Percentiles rank a stretch among this genome's conserved stretches.
Conservation (phyloP, 2,888 invertebrate species). For the Furcula furcula region DNA sequence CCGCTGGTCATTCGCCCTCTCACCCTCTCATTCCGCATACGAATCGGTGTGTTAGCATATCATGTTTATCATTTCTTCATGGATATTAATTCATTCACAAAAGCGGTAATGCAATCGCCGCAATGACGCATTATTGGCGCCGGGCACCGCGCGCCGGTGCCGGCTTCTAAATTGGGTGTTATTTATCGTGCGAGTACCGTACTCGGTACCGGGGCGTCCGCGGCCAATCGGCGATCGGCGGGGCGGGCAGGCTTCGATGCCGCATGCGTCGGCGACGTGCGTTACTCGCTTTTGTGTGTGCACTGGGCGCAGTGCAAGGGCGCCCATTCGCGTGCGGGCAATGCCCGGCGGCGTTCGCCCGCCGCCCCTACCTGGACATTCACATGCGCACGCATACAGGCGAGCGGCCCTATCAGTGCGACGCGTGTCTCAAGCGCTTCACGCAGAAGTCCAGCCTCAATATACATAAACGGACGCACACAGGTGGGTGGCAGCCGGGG, state of each 20-base stretch:
- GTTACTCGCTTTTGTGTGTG: slow-evolving; percentile 82
- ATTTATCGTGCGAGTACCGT: slow-evolving; percentile 47
- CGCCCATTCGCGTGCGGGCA: slow-evolving; percentile 72
- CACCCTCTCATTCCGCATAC: slow-evolving; percentile 53
- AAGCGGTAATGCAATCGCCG: slow-evolving; percentile 82
- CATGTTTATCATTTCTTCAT: slow-evolving; percentile 75
- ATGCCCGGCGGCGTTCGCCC: slow-evolving; percentile 74
- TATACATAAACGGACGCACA: slow-evolving; percentile 90
- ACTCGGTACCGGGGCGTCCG: slow-evolving; percentile 28
- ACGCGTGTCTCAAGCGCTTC: slow-evolving; percentile 89
- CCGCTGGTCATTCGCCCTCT: slow-evolving; percentile 51
- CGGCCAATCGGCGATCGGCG: slow-evolving; percentile 42
- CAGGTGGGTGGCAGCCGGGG: slow-evolving; percentile 81
- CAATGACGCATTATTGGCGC: slow-evolving; percentile 64
- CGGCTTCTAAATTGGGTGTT: slow-evolving; percentile 54
- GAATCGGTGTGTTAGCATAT: slow-evolving; percentile 58
- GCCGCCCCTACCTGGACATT: slow-evolving; percentile 77
- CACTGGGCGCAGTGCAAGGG: slow-evolving; percentile 80
- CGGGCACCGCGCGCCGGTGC: slow-evolving; percentile 36
- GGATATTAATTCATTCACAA: slow-evolving; percentile 79
- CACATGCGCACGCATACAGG: slow-evolving; percentile 82
- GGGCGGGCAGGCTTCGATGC: slow-evolving; percentile 48
- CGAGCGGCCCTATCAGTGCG: slow-evolving; percentile 86
- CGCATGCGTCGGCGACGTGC: slow-evolving; percentile 74
- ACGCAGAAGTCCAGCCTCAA: slow-evolving; percentile 91